Percentiles rank a stretch among this genome's conserved stretches.
Evolutionary conservation across 2,888 invertebrate species (phyloP).

Genomic region (Drosophila formosana): DNA sequence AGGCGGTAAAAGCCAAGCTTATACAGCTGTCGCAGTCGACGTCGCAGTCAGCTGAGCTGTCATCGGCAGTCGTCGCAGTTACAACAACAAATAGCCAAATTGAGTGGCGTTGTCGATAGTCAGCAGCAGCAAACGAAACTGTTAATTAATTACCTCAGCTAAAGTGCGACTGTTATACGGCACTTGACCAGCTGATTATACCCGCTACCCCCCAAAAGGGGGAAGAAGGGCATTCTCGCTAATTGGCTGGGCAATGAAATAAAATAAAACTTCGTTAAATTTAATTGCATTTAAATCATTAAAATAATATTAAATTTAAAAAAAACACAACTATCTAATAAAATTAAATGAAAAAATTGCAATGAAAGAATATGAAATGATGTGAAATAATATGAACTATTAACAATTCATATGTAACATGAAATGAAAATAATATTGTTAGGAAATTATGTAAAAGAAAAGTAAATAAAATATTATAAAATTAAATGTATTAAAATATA

Average conservation of each 20-base stretch:
- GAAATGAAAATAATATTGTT: too few relatives aligned
- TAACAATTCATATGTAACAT: too few relatives aligned
- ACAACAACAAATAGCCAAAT: conserved; percentile 37
- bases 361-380: too few relatives aligned
- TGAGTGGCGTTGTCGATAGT: conserved; percentile 38
- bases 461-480: too few relatives aligned
- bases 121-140: conserved; percentile 34
- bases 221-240: not conserved
- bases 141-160: conserved; percentile 55
- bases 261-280: too few relatives aligned
- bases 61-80: conserved; percentile 13
- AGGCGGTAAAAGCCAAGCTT: conserved; percentile 37
- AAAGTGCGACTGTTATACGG: conserved; percentile 20
- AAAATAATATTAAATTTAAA: too few relatives aligned
- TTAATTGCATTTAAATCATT: too few relatives aligned
- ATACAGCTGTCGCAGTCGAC: conserved; percentile 10
- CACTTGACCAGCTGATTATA: conserved; percentile 10
- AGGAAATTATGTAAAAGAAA: too few relatives aligned
- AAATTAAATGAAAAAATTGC: too few relatives aligned
- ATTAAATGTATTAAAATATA: too few relatives aligned
- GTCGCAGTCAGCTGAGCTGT: conserved; percentile 8
- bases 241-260: not conserved
- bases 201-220: not conserved
- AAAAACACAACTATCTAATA: too few relatives aligned
- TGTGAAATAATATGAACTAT: too few relatives aligned